Conservation (phyloP, 2,888 invertebrate species). For the Xanthorhoe designata region DNA sequence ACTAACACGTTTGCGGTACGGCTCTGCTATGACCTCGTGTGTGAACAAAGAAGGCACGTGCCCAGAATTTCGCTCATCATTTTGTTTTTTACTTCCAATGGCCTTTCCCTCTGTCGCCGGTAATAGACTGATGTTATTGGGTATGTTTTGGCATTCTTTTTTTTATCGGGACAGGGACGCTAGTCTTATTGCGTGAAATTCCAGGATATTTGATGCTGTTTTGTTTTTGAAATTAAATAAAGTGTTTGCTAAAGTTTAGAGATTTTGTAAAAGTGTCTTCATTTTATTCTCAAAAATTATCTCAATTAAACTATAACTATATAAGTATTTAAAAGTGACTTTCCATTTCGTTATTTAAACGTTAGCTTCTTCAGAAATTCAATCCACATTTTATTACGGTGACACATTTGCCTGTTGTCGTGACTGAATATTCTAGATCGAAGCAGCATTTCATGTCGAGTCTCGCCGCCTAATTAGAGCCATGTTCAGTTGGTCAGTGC, state of each 20-base stretch:
- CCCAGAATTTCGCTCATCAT: slow-evolving; percentile 52
- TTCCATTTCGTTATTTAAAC: background rate
- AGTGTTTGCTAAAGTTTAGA: no score
- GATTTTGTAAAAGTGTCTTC: no score
- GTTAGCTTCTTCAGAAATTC: background rate
- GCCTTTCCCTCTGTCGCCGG: slow-evolving; percentile 41
- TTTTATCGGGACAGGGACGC: slow-evolving; percentile 5
- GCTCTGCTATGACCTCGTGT: slow-evolving; percentile 48
- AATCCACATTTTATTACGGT: background rate
- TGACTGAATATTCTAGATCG: slow-evolving; percentile 18
- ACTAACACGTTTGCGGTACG: slow-evolving; percentile 35
- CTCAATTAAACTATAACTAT: no score
- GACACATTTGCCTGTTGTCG: slow-evolving; percentile 1
- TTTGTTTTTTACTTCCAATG: slow-evolving; percentile 41
- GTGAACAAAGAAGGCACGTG: slow-evolving; percentile 56
- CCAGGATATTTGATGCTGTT: no score
- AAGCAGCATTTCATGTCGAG: slow-evolving; percentile 16
- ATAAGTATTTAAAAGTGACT: background rate
- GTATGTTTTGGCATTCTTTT: slow-evolving; percentile 39
- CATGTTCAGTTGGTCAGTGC: slow-evolving; percentile 18
- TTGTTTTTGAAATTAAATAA: no score
- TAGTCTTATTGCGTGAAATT: no score
- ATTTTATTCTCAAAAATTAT: background rate
- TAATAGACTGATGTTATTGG: slow-evolving; percentile 44
- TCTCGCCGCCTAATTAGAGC: slow-evolving; percentile 38